Base-by-base conservation (phyloP, 1,140 invertebrate species). In the Heterodera schachtii region DNA sequence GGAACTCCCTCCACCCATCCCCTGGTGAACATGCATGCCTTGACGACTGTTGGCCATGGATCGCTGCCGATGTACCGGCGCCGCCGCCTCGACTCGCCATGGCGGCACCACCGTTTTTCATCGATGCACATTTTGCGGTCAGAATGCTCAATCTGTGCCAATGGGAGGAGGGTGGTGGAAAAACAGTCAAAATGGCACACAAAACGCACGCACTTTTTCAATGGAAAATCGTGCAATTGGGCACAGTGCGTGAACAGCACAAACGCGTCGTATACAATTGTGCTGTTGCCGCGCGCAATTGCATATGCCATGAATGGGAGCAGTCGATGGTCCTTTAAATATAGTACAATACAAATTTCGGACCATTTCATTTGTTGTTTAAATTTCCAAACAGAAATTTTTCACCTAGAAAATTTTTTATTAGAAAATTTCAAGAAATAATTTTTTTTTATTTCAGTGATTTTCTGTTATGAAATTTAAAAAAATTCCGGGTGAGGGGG, bases 161-260 rank as follows among this genome's bases (percentile, higher is more conserved):
- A 31, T 31, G 31, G 31, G 31, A 31, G 31, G 31, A 31, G 31
- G 31, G 31, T 31, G 31, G 31, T n/a, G 31, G 31, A 31, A 3
- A n/a, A n/a, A n/a, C n/a, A n/a, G n/a, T n/a, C n/a, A n/a, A n/a
- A n/a, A n/a, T n/a, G n/a, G n/a, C n/a, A n/a, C n/a, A n/a, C n/a
- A n/a, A n/a, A n/a, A n/a, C n/a, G n/a, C n/a, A n/a, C 21, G 31
- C 41, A 81, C 79, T 21, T 60, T 44, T 73, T 60, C 46, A 82
- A 31, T 43, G 85, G 79, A 74, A 88, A 85, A 21, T 81, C 78
- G 31, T 80, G 85, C 19, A 85, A 41, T 81, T 85, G 84, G 16
- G 77, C 86, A 82, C 76, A 87, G 16, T 85, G 84, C 11, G 84
- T 78, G 64, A 87, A 85, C 9, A 85, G 78, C 11, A 67, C 69